phyloP scores from a whole-genome alignment of 2,113 vertebrate genomes.

The Hemiprocne comata region DNA sequence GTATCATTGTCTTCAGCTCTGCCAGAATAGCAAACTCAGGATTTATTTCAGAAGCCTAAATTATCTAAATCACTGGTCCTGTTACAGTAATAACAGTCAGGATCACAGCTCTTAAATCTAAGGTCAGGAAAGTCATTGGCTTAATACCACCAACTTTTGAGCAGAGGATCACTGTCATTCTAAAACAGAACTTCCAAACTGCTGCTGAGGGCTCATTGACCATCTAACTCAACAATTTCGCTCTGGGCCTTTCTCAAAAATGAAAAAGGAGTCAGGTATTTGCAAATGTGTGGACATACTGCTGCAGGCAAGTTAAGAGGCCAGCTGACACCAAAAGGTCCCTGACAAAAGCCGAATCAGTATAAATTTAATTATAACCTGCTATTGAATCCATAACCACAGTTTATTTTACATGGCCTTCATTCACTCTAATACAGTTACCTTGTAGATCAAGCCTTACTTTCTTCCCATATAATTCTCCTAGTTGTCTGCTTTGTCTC shows the following conservation, averaged over 20 bases:
- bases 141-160: background rate
- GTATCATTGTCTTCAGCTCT: background rate
- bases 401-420: background rate
- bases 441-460: background rate
- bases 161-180: background rate
- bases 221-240: background rate
- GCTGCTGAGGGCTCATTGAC: background rate
- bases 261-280: background rate
- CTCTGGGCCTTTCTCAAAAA: background rate
- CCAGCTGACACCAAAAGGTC: background rate
- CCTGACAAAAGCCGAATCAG: background rate
- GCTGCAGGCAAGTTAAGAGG: background rate
- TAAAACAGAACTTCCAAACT: background rate
- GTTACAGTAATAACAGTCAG: background rate
- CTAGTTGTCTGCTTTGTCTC: background rate
- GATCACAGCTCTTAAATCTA: background rate
- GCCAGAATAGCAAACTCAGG: background rate
- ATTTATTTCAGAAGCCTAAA: background rate
- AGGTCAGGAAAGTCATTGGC: background rate
- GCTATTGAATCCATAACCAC: background rate
- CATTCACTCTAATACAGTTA: no score
- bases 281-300: accelerated
- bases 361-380: background rate
- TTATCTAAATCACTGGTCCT: background rate
- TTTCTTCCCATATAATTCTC: background rate